These are phyloP conservation scores for Drosophila mayri DNA, from an alignment of 1,140 invertebrate genomes.

Conservation along the genomic window DNA sequence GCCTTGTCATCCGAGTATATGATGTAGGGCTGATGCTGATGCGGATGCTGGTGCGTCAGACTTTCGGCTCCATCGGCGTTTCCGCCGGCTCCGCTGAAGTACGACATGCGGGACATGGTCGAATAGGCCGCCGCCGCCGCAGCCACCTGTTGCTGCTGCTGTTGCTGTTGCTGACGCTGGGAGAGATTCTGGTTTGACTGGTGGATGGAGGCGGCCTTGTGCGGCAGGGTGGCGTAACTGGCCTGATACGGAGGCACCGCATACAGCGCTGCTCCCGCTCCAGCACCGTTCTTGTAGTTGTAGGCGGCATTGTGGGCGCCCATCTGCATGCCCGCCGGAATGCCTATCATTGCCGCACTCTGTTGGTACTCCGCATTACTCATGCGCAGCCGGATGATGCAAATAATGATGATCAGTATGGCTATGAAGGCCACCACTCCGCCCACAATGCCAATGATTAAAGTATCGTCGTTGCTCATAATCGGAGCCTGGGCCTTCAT, in stretches of 20 bases:
- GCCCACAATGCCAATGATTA: constrained; percentile 96
- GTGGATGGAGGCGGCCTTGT: constrained; percentile 86
- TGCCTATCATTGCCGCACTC: constrained; percentile 87
- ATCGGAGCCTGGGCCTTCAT: constrained; percentile 87
- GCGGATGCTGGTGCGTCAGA: constrained; percentile 59
- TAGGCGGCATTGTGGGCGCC: constrained; percentile 86
- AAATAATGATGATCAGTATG: constrained; percentile 94
- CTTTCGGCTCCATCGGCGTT: constrained; percentile 65
- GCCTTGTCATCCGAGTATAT: constrained; percentile 85
- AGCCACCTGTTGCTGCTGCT: constrained; percentile 85
- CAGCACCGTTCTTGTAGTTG: constrained; percentile 84
- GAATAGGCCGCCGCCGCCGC: constrained; percentile 83
- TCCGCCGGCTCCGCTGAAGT: constrained; percentile 69
- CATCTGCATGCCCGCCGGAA: constrained; percentile 85
- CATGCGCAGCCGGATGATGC: constrained; percentile 91
- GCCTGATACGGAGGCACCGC: constrained; percentile 86
- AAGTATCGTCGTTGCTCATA: constrained; percentile 93
- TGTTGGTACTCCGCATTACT: constrained; percentile 89
- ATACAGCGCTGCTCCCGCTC: constrained; percentile 85
- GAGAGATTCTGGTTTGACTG: constrained; percentile 86
- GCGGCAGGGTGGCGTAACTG: constrained; percentile 87
- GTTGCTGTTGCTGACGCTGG: constrained; percentile 86
- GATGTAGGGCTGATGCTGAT: constrained; percentile 80
- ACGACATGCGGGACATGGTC: constrained; percentile 83
- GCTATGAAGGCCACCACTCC: constrained; percentile 96